Conservation (phyloP, 2,888 invertebrate genomes). For the Hirtodrosophila histrioides region DNA sequence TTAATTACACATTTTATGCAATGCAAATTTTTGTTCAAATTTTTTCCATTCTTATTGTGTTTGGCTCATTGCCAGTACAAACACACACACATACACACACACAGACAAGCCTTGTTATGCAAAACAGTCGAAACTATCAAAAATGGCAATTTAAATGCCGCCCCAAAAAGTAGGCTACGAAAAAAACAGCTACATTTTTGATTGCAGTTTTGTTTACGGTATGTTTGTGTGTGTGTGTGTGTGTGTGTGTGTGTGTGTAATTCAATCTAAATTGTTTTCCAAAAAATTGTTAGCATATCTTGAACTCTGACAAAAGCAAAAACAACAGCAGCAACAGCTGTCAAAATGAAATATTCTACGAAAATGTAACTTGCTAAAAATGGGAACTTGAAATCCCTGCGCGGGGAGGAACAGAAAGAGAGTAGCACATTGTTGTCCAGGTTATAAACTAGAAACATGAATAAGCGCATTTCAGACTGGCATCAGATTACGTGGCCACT, state of each 20-base stretch:
- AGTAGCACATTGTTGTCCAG: constrained; percentile 23
- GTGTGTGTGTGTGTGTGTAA: constrained; percentile 41
- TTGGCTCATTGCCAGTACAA: constrained; percentile 52
- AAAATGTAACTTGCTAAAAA: constrained; percentile 16
- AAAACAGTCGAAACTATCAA: constrained; percentile 50
- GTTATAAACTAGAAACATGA: constrained; percentile 45
- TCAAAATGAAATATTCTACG: constrained; percentile 43
- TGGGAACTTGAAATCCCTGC: constrained; percentile 9
- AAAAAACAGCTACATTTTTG: constrained; percentile 36
- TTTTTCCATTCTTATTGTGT: constrained; percentile 10
- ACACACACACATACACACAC: constrained; percentile 7
- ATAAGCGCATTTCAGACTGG: constrained; percentile 41
- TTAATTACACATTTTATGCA: constrained; percentile 71
- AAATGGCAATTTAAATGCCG: constrained; percentile 66
- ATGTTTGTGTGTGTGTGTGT: constrained; percentile 2
- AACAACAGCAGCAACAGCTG: constrained; percentile 20
- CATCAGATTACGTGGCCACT: constrained; percentile 29
- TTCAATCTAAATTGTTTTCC: constrained; percentile 71
- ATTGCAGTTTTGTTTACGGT: constrained; percentile 17
- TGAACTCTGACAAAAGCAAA: constrained; percentile 10
- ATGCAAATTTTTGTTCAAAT: constrained; percentile 43
- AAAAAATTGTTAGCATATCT: constrained; percentile 53
- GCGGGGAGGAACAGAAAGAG: neutral
- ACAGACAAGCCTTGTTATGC: constrained; percentile 46
- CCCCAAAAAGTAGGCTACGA: constrained; percentile 61